Evolutionary conservation across 92 coral and sea anemone species (phyloP).

Genomic region (Scolanthus callimorphus): DNA sequence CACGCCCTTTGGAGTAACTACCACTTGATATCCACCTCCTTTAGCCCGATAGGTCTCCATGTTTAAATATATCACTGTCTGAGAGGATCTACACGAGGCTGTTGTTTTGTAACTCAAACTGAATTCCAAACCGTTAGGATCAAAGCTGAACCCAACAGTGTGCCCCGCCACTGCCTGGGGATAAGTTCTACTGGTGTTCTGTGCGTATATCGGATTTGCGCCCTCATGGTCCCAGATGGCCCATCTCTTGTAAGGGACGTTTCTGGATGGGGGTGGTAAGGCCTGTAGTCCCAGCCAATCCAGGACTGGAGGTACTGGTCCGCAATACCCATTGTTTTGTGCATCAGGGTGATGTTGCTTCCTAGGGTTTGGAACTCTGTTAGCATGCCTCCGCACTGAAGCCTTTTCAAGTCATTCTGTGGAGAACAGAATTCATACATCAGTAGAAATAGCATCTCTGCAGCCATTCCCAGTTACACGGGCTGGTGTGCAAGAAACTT

Average conservation of each 20-base stretch:
- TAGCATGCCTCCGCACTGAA: constrained; percentile 87
- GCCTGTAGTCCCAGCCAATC: constrained; percentile 96
- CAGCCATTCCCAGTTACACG: too few species aligned
- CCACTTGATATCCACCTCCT: constrained; percentile 62
- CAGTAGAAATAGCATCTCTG: constrained; percentile 22
- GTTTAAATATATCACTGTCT: constrained; percentile 73
- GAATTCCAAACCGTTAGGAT: constrained; percentile 60
- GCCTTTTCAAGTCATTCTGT: neutral
- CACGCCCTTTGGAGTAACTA: constrained; percentile 45
- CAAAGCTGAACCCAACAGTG: constrained; percentile 58
- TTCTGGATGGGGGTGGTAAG: constrained; percentile 46
- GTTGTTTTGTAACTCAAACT: constrained; percentile 55
- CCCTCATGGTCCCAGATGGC: constrained; percentile 67
- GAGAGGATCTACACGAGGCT: constrained; percentile 57
- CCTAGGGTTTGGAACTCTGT: constrained; percentile 61
- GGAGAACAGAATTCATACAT: constrained; percentile 40
- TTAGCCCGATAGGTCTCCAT: constrained; percentile 60
- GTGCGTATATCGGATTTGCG: constrained; percentile 56
- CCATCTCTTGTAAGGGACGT: constrained; percentile 12
- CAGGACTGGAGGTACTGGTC: constrained; percentile 82
- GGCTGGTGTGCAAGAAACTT: too few species aligned
- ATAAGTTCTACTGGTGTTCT: constrained; percentile 85
- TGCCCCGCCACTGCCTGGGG: constrained; percentile 98
- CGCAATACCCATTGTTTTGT: constrained; percentile 77
- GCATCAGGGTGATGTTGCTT: constrained; percentile 37